These are phyloP conservation scores for Lasioglossum leucozonium DNA, from an alignment of 2,888 invertebrate genomes.

Conservation along the genomic window DNA sequence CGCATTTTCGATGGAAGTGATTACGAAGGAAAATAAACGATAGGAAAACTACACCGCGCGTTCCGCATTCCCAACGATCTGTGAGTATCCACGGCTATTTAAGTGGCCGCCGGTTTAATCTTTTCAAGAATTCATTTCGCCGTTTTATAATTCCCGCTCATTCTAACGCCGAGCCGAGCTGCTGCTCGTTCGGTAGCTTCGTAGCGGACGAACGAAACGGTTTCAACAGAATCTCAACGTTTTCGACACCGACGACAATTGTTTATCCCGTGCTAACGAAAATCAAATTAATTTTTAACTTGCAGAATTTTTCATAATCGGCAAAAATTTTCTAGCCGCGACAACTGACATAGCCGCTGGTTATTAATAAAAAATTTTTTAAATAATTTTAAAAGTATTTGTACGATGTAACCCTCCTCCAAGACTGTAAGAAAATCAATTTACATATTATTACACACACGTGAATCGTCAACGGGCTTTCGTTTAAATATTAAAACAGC, in stretches of 20 bases:
- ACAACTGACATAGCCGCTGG: too few species aligned
- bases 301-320: not conserved
- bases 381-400: too few species aligned
- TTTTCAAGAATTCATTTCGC: conserved; percentile 21
- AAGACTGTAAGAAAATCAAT: too few species aligned
- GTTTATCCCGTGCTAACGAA: not conserved
- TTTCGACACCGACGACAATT: not conserved
- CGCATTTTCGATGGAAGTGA: conserved; percentile 68
- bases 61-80: conserved; percentile 41
- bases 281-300: not conserved
- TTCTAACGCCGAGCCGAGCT: not conserved
- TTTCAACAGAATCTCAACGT: too few species aligned
- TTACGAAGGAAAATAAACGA: conserved; percentile 61
- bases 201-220: too few species aligned
- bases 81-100: conserved; percentile 26
- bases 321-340: too few species aligned
- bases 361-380: too few species aligned
- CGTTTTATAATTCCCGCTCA: not conserved
- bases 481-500: not conserved
- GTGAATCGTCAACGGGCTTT: not conserved
- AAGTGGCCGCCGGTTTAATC: not conserved
- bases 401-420: not conserved
- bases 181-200: not conserved
- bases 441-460: not conserved
- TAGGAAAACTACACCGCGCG: conserved; percentile 12